Evolutionary conservation across 2,888 invertebrate species (phyloP).

Genomic region (Marronus borbonicus): DNA sequence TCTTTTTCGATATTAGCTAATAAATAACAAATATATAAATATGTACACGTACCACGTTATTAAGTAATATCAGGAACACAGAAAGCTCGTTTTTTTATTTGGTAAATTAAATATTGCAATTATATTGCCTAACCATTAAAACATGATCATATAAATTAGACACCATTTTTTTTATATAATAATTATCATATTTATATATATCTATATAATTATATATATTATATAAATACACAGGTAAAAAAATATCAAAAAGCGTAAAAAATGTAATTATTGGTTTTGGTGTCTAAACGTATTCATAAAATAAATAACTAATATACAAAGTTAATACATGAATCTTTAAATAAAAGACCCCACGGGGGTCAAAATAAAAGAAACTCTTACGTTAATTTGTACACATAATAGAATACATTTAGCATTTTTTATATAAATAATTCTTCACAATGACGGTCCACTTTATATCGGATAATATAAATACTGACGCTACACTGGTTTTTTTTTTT

Average conservation of each 20-base stretch:
- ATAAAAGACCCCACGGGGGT: slow-evolving; percentile 52
- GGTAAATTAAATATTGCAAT: slow-evolving; percentile 64
- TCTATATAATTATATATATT: slow-evolving; percentile 38
- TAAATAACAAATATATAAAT: slow-evolving; percentile 62
- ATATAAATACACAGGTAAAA: slow-evolving; percentile 49
- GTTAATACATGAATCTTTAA: slow-evolving; percentile 62
- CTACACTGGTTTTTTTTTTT: slow-evolving; percentile 48
- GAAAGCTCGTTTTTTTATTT: slow-evolving; percentile 65
- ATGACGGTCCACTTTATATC: slow-evolving; percentile 46
- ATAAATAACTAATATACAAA: slow-evolving; percentile 66
- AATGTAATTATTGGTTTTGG: slow-evolving; percentile 48
- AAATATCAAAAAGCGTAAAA: slow-evolving; percentile 51
- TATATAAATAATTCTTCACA: slow-evolving; percentile 49
- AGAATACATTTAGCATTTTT: slow-evolving; percentile 60
- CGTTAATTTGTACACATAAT: slow-evolving; percentile 63
- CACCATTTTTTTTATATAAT: slow-evolving; percentile 56
- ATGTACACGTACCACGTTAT: slow-evolving; percentile 56
- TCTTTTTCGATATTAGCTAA: slow-evolving; percentile 56
- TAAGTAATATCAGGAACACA: slow-evolving; percentile 51
- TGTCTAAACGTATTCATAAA: slow-evolving; percentile 49
- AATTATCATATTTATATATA: slow-evolving; percentile 52
- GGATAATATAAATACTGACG: slow-evolving; percentile 52
- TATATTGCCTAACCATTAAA: slow-evolving; percentile 66
- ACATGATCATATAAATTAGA: slow-evolving; percentile 65
- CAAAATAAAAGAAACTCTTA: slow-evolving; percentile 63